Evolutionary conservation across 2,888 invertebrate genomes (phyloP).

Genomic region (Luperina testacea): DNA sequence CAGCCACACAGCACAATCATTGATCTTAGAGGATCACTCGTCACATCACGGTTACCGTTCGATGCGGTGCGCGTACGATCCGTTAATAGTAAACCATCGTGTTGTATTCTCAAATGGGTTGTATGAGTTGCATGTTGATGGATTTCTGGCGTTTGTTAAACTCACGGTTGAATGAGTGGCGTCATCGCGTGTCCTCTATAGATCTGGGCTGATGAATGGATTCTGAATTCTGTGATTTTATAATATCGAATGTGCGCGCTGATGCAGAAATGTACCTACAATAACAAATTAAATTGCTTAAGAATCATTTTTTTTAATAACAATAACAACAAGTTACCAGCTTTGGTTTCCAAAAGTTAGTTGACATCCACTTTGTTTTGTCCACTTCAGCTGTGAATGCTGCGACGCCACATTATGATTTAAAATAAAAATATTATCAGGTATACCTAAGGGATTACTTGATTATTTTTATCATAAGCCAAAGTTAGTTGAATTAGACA

Average conservation of each 20-base stretch:
- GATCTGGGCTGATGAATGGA: conserved; percentile 5
- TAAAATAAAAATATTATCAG: neutral
- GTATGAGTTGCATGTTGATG: conserved; percentile 11
- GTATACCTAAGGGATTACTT: neutral
- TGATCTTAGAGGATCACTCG: conserved; percentile 37
- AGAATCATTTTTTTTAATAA: neutral
- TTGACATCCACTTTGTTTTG: too few species aligned
- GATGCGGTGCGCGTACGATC: conserved; percentile 6
- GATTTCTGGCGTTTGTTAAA: conserved; percentile 32
- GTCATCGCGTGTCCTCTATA: conserved; percentile 23
- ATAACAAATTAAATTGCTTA: neutral
- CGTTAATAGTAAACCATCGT: neutral
- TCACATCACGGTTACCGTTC: conserved; percentile 14
- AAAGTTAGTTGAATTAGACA: too few species aligned
- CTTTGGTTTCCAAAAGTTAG: too few species aligned
- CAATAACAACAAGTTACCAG: too few species aligned
- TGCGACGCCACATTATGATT: neutral
- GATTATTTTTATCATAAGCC: too few species aligned
- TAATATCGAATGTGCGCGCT: too few species aligned
- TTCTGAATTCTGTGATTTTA: neutral
- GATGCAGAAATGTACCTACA: neutral
- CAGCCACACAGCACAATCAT: conserved; percentile 3
- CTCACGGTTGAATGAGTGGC: conserved; percentile 12
- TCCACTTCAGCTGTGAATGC: neutral
- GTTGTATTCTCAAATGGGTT: conserved; percentile 11